Conservation (phyloP, 2,797 vertebrate genomes). For the Hozukius guyotensis region DNA sequence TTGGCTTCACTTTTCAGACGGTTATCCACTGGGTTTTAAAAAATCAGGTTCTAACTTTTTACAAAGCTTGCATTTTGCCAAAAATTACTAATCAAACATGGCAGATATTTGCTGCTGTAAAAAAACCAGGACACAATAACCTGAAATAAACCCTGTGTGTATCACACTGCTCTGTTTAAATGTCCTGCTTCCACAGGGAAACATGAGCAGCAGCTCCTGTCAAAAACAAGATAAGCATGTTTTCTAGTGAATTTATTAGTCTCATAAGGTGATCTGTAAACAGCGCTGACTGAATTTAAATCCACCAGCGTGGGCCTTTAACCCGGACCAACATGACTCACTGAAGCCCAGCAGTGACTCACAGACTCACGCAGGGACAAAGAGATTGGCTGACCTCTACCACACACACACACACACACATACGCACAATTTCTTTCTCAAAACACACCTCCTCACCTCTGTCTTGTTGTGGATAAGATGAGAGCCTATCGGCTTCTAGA, state of each 20-base stretch:
- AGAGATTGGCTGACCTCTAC: neutral
- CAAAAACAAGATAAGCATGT: neutral
- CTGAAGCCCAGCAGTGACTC: constrained; percentile 3
- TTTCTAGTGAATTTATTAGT: neutral
- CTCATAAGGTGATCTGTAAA: constrained; percentile 4
- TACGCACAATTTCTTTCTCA: neutral
- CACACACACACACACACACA: neutral
- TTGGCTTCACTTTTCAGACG: no score
- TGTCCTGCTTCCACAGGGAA: neutral
- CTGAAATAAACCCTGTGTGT: neutral
- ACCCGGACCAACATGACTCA: neutral
- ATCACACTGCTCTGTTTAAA: neutral
- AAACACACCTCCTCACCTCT: neutral
- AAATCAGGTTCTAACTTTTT: neutral
- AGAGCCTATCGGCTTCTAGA: neutral
- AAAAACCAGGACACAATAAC: neutral
- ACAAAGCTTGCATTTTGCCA: neutral
- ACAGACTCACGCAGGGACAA: neutral
- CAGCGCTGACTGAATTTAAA: constrained; percentile 2
- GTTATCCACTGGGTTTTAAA: neutral
- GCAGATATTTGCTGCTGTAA: neutral
- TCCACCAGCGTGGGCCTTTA: neutral
- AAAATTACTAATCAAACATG: neutral
- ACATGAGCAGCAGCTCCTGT: neutral
- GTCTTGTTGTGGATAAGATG: neutral